A percentile compares a stretch with the other conserved stretches of the same genome.
Evolutionary conservation across 2,888 invertebrate species (phyloP).

Genomic region (Plemyria rubiginata): DNA sequence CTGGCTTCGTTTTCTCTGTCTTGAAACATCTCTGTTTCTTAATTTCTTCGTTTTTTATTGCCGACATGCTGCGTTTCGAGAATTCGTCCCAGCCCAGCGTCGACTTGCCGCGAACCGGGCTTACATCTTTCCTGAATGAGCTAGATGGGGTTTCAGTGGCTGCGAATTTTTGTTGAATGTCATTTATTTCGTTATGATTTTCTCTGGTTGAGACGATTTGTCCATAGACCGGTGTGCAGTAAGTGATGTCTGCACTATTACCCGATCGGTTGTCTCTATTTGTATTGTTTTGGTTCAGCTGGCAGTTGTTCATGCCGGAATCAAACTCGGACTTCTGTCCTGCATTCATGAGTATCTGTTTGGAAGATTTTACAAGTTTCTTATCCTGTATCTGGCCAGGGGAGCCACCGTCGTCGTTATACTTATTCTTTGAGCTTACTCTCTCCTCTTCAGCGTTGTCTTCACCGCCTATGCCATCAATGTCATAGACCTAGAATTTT

Average conservation of each 20-base stretch:
- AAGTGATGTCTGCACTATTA: slow-evolving; percentile 71
- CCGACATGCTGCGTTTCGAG: slow-evolving; percentile 71
- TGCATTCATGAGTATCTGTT: slow-evolving; percentile 78
- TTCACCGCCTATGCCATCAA: slow-evolving; percentile 76
- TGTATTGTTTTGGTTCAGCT: slow-evolving; percentile 63
- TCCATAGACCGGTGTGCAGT: slow-evolving; percentile 79
- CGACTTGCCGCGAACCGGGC: slow-evolving; percentile 63
- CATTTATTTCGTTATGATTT: slow-evolving; percentile 80
- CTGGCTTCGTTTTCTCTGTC: slow-evolving; percentile 59
- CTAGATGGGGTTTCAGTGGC: slow-evolving; percentile 73
- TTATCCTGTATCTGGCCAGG: slow-evolving; percentile 58
- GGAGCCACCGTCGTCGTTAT: slow-evolving; percentile 57
- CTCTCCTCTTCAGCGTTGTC: slow-evolving; percentile 71
- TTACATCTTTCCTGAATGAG: slow-evolving; percentile 75
- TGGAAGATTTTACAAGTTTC: slow-evolving; percentile 73
- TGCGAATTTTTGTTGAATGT: slow-evolving; percentile 76
- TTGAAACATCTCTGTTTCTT: slow-evolving; percentile 62
- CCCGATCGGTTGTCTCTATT: slow-evolving; percentile 60
- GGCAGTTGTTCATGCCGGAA: slow-evolving; percentile 80
- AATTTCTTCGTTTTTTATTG: slow-evolving; percentile 67
- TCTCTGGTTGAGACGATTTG: slow-evolving; percentile 79
- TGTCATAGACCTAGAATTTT: slow-evolving; percentile 77
- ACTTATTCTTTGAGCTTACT: slow-evolving; percentile 51
- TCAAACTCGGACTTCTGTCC: slow-evolving; percentile 81
- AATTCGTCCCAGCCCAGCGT: slow-evolving; percentile 76